These are phyloP conservation scores for Sapayoa aenigma DNA, from an alignment of 2,113 vertebrate genomes.

Conservation along the genomic window DNA sequence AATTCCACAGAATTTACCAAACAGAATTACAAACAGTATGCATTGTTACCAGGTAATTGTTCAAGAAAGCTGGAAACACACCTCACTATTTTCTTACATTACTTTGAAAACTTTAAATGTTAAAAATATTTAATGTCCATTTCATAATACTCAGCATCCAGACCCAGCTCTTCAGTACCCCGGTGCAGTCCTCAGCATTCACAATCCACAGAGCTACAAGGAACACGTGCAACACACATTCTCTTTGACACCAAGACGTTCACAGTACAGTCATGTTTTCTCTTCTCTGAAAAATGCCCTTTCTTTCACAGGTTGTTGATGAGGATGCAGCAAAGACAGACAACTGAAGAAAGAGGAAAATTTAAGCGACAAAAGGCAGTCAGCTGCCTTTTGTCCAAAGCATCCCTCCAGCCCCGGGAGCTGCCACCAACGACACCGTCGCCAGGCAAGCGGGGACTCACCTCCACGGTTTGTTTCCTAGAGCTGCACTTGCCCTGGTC, in stretches of 20 bases:
- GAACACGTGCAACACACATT: background rate
- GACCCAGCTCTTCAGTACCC: background rate
- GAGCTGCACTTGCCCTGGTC: background rate
- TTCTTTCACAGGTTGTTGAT: background rate
- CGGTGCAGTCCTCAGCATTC: background rate
- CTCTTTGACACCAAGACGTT: background rate
- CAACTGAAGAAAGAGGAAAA: background rate
- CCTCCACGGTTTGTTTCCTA: background rate
- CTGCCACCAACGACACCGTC: background rate
- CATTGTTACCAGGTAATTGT: background rate
- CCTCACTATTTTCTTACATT: background rate
- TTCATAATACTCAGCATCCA: background rate
- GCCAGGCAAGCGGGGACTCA: background rate
- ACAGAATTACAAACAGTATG: background rate
- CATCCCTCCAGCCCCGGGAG: background rate
- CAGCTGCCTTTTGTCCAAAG: background rate
- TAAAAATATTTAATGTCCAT: background rate
- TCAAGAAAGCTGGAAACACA: background rate
- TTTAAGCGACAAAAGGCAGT: background rate
- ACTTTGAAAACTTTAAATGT: background rate
- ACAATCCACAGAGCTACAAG: background rate
- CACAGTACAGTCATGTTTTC: background rate
- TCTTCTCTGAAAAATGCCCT: background rate
- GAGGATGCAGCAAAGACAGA: background rate
- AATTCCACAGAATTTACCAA: background rate